Base-by-base conservation (phyloP, 2,797 vertebrate species). In the Chrosomus eos region DNA sequence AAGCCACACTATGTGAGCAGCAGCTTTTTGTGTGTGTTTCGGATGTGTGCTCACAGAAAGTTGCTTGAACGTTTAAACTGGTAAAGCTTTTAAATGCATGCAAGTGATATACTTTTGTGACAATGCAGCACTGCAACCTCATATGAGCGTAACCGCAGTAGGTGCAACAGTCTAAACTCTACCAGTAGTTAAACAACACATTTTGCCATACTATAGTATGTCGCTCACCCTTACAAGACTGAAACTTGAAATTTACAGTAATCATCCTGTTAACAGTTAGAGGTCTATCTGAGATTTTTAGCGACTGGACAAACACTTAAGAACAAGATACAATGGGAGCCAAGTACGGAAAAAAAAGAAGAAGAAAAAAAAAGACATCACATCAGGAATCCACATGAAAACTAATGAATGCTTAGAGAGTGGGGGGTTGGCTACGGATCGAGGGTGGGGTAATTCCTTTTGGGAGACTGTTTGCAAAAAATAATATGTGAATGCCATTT, bases 401-500 rank as follows among this genome's bases (percentile, higher is more conserved):
- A 88, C 88, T 90, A 91, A 91, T 90, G 88, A 91, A 90, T 85
- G 83, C 88, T 88, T 76, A 45, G 70, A 80, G 73, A 85, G 74
- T 9, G 45, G 70, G 87, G 86, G 80, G 82, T 23, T 55, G 81
- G 76, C 74, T 31, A 43, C 33, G 38, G 80, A 51, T 78, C 1
- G 53, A 79, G 85, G 81, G 80, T 79, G 85, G 88, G 85, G 87
- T 87, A 85, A 87, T 85, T 89, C 83, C 86, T 88, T 91, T 90
- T 70, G 88, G 87, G 80, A 86, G 77, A 78, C 73, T 79, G 75
- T 88, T 89, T 85, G 79, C 71, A 91, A 91, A 91, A 90, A 91
- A 91, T 90, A 87, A 92, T 91, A 91, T 86, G 90, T 92, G 90
- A 92, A 92, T 91, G 90, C 89, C 90, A 91, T 91, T 91, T 91